A percentile compares a stretch with the other conserved stretches of the same genome.
Conservation (phyloP, 2,888 invertebrate genomes). For the Antheraea assamensis region DNA sequence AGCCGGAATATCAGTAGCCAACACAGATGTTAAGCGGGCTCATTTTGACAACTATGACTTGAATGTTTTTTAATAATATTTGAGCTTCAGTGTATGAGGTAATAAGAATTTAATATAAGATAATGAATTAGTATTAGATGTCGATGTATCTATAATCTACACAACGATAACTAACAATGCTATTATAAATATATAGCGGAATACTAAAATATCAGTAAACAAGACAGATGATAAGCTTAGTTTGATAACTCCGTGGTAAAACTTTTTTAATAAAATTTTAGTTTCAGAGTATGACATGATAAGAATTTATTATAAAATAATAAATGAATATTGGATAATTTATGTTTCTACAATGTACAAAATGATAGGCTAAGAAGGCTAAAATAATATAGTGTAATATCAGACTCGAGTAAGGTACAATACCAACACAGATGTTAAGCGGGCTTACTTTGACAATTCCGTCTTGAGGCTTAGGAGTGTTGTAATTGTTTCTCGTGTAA, state of each 20-base stretch:
- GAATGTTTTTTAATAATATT: not conserved
- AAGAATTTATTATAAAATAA: too few relatives aligned
- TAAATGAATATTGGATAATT: not conserved
- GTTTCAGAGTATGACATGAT: too few relatives aligned
- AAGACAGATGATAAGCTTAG: not conserved
- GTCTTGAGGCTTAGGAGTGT: conserved; percentile 19
- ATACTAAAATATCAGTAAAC: not conserved
- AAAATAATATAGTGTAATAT: not conserved
- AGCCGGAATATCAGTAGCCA: not conserved
- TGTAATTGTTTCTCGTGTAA: conserved; percentile 31
- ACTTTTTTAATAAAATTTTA: not conserved
- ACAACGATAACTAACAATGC: not conserved
- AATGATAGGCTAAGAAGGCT: not conserved
- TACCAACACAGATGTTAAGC: conserved; percentile 11
- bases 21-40: not conserved
- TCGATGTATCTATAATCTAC: not conserved
- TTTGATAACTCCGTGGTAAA: conserved; percentile 13
- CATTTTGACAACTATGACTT: conserved; percentile 11
- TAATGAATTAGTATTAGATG: not conserved
- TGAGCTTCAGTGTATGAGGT: too few relatives aligned
- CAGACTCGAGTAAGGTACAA: conserved; percentile 3
- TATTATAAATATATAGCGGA: not conserved
- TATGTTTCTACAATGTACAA: not conserved
- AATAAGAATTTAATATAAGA: too few relatives aligned
- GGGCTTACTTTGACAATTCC: conserved; percentile 14